Evolutionary conservation across 2,888 invertebrate genomes (phyloP).

Genomic region (Nephrocerus scutellatus): DNA sequence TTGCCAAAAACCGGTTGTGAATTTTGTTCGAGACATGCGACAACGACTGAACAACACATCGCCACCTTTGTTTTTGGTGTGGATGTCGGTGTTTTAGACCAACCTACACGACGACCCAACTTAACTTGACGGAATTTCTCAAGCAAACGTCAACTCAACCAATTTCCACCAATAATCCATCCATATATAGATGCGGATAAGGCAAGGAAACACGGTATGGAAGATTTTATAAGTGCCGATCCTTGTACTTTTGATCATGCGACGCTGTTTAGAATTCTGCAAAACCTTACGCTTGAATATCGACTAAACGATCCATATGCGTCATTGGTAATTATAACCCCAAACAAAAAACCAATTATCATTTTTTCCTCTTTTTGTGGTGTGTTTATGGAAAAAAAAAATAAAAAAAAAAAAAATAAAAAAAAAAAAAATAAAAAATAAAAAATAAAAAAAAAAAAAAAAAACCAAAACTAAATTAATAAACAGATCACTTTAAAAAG

Average conservation of each 20-base stretch:
- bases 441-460: neutral
- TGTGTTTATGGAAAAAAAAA: neutral
- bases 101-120: too few species aligned
- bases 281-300: slow-evolving; percentile 89
- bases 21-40: too few species aligned
- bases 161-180: neutral
- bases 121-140: neutral
- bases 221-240: slow-evolving; percentile 98
- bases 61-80: too few species aligned
- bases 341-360: neutral
- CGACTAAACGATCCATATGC: slow-evolving; percentile 97
- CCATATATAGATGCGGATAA: slow-evolving; percentile 52
- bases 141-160: slow-evolving; percentile 10
- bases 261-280: slow-evolving; percentile 81
- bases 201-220: slow-evolving; percentile 98
- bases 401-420: neutral
- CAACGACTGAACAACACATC: too few species aligned
- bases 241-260: slow-evolving; percentile 97
- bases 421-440: neutral
- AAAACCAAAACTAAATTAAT: neutral
- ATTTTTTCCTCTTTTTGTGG: neutral
- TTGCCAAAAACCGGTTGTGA: too few species aligned
- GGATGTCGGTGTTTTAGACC: too few species aligned
- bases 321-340: slow-evolving; percentile 67
- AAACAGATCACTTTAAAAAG: neutral